These are phyloP conservation scores for Drosophila trichaetosa DNA, from an alignment of 2,888 invertebrate genomes.

Conservation along the genomic window DNA sequence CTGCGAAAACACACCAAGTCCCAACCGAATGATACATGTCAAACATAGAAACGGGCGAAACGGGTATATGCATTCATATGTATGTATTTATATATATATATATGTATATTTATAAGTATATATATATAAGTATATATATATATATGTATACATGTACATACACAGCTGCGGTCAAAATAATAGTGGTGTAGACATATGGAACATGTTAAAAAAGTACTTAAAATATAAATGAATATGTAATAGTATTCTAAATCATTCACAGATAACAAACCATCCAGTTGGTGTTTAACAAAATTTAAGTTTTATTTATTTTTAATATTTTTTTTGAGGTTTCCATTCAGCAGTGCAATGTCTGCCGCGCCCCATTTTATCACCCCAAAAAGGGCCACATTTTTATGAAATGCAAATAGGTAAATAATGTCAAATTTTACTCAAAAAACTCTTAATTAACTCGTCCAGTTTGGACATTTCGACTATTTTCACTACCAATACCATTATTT, in stretches of 20 bases:
- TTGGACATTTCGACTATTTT: not conserved
- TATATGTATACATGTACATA: not conserved
- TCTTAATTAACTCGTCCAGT: not conserved
- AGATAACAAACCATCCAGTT: not conserved
- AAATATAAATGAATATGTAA: not conserved
- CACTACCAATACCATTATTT: not conserved
- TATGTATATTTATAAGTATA: no score
- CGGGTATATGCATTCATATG: not conserved
- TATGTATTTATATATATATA: not conserved
- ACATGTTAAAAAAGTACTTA: not conserved
- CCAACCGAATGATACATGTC: constrained; percentile 38
- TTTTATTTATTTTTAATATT: not conserved
- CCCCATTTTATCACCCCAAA: not conserved
- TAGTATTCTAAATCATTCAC: not conserved
- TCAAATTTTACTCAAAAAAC: not conserved
- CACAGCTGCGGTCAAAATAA: not conserved
- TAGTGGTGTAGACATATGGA: not conserved
- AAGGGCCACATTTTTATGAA: not conserved
- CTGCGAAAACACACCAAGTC: constrained; percentile 21
- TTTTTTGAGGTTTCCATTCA: not conserved
- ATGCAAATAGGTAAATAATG: not conserved
- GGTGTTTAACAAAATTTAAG: not conserved
- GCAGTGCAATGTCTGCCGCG: not conserved
- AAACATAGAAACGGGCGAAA: constrained; percentile 9
- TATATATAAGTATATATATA: no score